These are phyloP conservation scores for Baryphthengus martii DNA, from an alignment of 2,113 vertebrate species.

Conservation along the genomic window DNA sequence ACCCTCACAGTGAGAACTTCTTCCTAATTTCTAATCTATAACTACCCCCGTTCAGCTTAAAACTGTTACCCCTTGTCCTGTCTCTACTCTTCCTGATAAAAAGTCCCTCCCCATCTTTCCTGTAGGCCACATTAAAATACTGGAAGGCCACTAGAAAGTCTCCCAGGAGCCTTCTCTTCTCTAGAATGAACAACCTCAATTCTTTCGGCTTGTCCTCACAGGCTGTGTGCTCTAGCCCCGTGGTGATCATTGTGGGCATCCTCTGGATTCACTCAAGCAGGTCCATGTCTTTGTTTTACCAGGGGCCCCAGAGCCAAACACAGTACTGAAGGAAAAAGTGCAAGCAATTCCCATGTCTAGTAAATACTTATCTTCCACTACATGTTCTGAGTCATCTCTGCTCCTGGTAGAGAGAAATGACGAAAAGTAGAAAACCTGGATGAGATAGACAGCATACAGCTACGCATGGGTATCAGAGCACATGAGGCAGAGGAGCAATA, in stretches of 20 bases:
- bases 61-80: too few relatives aligned
- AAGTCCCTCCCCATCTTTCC: neutral
- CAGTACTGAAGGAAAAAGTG: slow-evolving; percentile 1
- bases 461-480: neutral
- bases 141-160: neutral
- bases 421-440: neutral
- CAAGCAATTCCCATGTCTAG: neutral
- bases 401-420: neutral
- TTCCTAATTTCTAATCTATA: neutral
- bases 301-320: neutral
- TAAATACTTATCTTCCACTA: neutral
- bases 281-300: neutral
- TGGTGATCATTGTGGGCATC: neutral
- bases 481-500: rapidly evolving
- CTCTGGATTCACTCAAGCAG: neutral
- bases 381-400: neutral
- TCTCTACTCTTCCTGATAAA: neutral
- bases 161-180: neutral
- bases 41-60: neutral
- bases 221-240: neutral
- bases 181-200: neutral
- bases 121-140: neutral
- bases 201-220: neutral
- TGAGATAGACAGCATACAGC: neutral
- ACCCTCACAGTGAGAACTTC: neutral